Evolutionary conservation across 2,113 vertebrate species (phyloP).

Genomic region (Scophthalmus maximus): DNA sequence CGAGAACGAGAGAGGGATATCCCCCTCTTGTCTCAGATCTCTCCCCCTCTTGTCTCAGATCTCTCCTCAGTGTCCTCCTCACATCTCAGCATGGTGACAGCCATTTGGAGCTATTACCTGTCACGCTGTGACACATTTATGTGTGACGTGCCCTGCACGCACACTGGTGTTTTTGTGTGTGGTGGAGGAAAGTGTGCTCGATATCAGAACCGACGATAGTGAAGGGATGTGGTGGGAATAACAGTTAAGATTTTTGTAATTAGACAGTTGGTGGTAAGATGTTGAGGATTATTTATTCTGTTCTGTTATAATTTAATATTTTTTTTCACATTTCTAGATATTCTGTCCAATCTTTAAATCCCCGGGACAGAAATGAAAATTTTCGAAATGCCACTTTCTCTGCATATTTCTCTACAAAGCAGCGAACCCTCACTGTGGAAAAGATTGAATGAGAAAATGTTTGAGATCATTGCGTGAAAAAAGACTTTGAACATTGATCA

Average conservation of each 20-base stretch:
- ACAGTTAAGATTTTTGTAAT: background rate
- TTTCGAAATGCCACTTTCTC: too few relatives aligned
- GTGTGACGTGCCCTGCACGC: conserved; percentile 31
- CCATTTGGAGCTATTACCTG: conserved; percentile 73
- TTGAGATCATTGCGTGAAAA: background rate
- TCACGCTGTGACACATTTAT: conserved; percentile 69
- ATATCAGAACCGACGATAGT: conserved; percentile 38
- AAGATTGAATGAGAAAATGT: background rate
- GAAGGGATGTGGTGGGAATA: conserved; percentile 17
- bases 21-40: background rate
- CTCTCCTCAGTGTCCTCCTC: conserved; percentile 74
- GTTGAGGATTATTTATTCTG: background rate
- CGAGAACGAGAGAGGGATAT: conserved; percentile 33
- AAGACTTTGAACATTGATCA: background rate
- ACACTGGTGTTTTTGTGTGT: conserved; percentile 48
- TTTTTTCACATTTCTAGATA: too few relatives aligned
- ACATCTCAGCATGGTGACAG: conserved; percentile 75
- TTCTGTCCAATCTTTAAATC: too few relatives aligned
- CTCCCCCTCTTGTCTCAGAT: conserved; percentile 61
- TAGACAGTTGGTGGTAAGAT: background rate
- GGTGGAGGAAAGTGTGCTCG: conserved; percentile 19
- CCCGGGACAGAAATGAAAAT: background rate
- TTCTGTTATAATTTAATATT: too few relatives aligned
- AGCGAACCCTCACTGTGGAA: background rate
- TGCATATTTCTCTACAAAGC: too few relatives aligned